These are phyloP conservation scores for Hololepta plana DNA, from an alignment of 2,888 invertebrate species.

Conservation along the genomic window DNA sequence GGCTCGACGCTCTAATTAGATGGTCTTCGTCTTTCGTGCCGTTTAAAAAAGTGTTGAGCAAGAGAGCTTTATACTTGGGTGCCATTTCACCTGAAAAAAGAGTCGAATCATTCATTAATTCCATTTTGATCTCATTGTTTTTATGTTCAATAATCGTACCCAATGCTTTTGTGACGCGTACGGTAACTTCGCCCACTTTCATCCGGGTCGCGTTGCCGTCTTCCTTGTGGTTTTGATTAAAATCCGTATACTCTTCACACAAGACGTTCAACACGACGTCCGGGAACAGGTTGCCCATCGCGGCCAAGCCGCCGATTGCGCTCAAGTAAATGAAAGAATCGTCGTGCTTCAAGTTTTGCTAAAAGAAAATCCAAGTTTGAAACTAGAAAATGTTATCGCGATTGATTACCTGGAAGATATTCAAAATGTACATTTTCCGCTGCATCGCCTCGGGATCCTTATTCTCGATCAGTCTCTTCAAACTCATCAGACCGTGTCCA, in stretches of 20 bases:
- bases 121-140: neutral
- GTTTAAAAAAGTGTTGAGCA: constrained; percentile 53
- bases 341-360: constrained; percentile 55
- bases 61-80: constrained; percentile 42
- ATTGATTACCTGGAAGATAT: constrained; percentile 48
- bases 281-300: constrained; percentile 45
- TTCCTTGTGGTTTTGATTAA: constrained; percentile 19
- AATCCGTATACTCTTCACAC: constrained; percentile 41
- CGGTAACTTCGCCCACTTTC: constrained; percentile 67
- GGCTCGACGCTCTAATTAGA: constrained; percentile 57
- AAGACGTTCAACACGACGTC: constrained; percentile 48
- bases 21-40: constrained; percentile 53
- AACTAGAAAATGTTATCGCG: too few species aligned
- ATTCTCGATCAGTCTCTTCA: constrained; percentile 51
- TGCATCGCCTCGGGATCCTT: constrained; percentile 43
- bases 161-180: constrained; percentile 49
- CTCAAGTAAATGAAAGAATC: constrained; percentile 72
- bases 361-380: constrained; percentile 14
- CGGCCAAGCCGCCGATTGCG: constrained; percentile 57
- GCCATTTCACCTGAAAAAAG: constrained; percentile 47
- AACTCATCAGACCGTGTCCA: constrained; percentile 59
- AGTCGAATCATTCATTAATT: too few species aligned
- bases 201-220: constrained; percentile 40
- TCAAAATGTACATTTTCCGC: constrained; percentile 46
- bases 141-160: constrained; percentile 31